phyloP scores from a whole-genome alignment of 2,797 vertebrate genomes.

The Alosa sapidissima region DNA sequence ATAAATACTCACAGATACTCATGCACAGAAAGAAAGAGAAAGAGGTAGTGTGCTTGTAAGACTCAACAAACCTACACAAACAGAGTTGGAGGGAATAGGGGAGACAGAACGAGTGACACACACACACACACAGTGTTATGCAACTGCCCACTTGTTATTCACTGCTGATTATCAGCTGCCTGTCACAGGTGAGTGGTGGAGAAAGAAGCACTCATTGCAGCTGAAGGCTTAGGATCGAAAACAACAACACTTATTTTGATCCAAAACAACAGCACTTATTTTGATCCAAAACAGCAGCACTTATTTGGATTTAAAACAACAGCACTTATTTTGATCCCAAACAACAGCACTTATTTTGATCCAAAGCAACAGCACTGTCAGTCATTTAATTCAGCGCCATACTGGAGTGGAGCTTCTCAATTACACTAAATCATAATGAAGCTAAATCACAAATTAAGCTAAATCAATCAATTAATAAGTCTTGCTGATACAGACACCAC shows the following conservation, averaged over 20 bases:
- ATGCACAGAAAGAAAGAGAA: neutral
- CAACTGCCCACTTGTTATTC: conserved; percentile 1
- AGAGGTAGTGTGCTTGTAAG: neutral
- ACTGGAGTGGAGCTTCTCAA: no score
- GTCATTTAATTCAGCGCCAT: neutral
- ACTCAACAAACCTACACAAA: conserved; percentile 16
- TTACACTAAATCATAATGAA: no score
- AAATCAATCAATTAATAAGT: neutral
- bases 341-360: neutral
- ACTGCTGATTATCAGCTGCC: neutral
- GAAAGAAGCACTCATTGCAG: neutral
- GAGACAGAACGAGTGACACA: neutral
- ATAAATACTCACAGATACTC: neutral
- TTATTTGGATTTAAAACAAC: neutral
- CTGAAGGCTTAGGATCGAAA: neutral
- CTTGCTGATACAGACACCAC: neutral
- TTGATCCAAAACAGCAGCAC: neutral
- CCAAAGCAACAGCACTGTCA: neutral
- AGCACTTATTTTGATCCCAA: neutral
- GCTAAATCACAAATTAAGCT: neutral
- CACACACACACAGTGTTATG: neutral
- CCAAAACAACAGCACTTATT: neutral
- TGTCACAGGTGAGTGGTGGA: neutral
- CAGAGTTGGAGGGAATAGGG: neutral
- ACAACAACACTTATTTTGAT: neutral